Conservation (phyloP, 1,140 invertebrate species). For the Bombus confusus region DNA sequence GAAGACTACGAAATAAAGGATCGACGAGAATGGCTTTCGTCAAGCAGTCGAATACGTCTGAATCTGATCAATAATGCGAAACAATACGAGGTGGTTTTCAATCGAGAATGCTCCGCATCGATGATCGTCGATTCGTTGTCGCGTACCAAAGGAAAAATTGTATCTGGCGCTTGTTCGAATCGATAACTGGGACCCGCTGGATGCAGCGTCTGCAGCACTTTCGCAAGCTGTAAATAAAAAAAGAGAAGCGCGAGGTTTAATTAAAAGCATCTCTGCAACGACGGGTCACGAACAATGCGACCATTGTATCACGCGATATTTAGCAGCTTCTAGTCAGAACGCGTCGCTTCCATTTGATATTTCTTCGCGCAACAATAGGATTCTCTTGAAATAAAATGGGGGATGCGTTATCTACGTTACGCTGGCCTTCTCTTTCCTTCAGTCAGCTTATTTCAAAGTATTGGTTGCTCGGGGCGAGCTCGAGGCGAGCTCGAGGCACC, state of each 20-base stretch:
- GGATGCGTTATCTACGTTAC: not conserved
- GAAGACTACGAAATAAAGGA: not conserved
- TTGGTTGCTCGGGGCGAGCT: not conserved
- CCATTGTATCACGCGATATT: slow-evolving; percentile 71
- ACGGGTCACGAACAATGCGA: slow-evolving; percentile 69
- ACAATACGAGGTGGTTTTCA: slow-evolving; percentile 4
- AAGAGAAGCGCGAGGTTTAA: slow-evolving; percentile 69
- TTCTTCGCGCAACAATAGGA: slow-evolving; percentile 2
- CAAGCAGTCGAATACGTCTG: not conserved
- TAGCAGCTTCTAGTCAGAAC: slow-evolving; percentile 53
- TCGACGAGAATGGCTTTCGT: no score
- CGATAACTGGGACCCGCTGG: not conserved
- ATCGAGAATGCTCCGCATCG: not conserved
- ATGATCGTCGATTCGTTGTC: not conserved
- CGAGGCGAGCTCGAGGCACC: not conserved
- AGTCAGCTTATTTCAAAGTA: not conserved
- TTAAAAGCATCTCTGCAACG: slow-evolving; percentile 71
- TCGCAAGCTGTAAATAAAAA: slow-evolving; percentile 42
- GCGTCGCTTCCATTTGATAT: slow-evolving; percentile 25
- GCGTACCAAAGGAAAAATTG: not conserved
- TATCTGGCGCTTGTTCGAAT: slow-evolving; percentile 10
- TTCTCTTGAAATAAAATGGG: slow-evolving; percentile 17
- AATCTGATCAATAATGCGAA: not conserved
- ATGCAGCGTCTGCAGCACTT: slow-evolving; percentile 18
- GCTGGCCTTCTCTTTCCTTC: not conserved